Evolutionary conservation across 2,113 vertebrate genomes (phyloP), one percentile per base, ranked within the genome.

Genomic region (Lophura nycthemera): DNA sequence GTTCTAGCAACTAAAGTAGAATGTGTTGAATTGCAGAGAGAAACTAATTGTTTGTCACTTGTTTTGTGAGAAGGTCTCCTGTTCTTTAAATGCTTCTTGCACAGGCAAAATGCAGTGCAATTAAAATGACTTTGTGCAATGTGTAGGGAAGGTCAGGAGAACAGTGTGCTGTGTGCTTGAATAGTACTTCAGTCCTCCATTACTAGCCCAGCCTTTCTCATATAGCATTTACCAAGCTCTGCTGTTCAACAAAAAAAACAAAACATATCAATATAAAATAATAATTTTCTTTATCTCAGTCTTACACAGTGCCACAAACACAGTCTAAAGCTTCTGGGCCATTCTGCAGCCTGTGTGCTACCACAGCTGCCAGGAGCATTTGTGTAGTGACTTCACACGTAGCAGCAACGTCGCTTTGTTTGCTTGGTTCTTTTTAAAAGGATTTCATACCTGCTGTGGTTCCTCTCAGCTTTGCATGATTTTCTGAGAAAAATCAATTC

Each of bases 141-240:
- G 83, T 89, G 13, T 34, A 59, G 48, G 66, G 81, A 88, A 89
- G 86, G 79, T 92, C 63, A 89, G 79, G 59, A 95, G 91, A 88
- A 92, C 77, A 89, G 30, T 61, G 18, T 66, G 27, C 71, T 65
- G 48, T 73, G 36, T 95, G 67, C 67, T 82, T 67, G 40, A 70
- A 63, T 75, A 89, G 42, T 63, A 70, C 78, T 93, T 91, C 82
- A 95, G 67, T 32, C 29, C 10, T 3, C 86, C 52, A 40, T 47
- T 36, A 50, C 61, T 77, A 59, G 76, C 90, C 61, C 69, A 91
- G 43, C 57, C 1, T 1, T 69, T 80, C 60, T 83, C 67, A 45
- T 67, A 27, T 8, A 48, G 1, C 43, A 18, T 89, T 95, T 91
- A 59, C 57, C 80, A 76, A 90, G 43, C 47, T 74, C 40, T 88